These are phyloP conservation scores for Caenorhabditis remanei DNA, from an alignment of 1,140 invertebrate species.

Conservation along the genomic window DNA sequence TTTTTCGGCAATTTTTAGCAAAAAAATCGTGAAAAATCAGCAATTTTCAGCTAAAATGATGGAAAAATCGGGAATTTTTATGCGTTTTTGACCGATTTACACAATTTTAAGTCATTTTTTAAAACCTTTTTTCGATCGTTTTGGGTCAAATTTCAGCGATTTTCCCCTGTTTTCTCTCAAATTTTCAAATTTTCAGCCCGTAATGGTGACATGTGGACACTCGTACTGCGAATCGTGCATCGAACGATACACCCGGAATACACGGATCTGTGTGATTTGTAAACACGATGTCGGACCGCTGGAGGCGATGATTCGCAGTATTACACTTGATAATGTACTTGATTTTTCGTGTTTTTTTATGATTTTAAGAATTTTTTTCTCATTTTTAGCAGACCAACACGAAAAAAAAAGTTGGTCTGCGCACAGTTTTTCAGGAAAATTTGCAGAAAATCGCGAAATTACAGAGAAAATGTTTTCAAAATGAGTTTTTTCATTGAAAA, in stretches of 20 bases:
- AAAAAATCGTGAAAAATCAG: no score
- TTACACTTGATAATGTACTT: conserved; percentile 49
- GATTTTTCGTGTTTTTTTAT: neutral
- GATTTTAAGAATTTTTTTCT: neutral
- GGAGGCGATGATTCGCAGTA: conserved; percentile 34
- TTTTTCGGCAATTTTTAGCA: no score
- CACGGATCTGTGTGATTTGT: conserved; percentile 25
- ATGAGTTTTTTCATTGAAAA: no score
- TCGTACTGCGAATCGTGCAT: conserved; percentile 46
- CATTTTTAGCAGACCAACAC: neutral
- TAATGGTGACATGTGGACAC: conserved; percentile 33
- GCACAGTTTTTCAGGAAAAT: no score
- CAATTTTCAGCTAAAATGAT: no score
- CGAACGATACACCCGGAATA: conserved; percentile 11
- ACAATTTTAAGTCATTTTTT: no score
- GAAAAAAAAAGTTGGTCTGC: neutral
- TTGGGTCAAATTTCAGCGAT: neutral
- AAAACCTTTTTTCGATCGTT: no score
- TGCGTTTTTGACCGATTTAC: no score
- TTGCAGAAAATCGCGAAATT: no score
- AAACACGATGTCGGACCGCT: conserved; percentile 35
- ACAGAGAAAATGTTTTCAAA: no score
- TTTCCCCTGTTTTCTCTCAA: neutral
- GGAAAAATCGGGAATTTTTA: no score
- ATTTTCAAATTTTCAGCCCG: neutral